Conservation (phyloP, 1,140 invertebrate species). For the Pseudachorutes palmiensis region DNA sequence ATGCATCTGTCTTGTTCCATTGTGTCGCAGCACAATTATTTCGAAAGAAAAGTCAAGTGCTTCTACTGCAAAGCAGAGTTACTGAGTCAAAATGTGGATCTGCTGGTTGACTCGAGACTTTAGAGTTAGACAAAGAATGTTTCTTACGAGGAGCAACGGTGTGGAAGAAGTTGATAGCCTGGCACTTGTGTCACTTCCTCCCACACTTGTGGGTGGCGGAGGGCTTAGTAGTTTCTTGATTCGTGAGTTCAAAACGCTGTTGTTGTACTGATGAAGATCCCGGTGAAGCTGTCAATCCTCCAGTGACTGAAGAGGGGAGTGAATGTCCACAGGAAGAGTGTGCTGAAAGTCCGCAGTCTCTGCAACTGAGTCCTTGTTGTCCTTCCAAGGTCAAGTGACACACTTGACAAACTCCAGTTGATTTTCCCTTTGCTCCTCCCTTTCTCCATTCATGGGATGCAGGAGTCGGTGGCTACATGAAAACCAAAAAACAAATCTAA, state of each 20-base stretch:
- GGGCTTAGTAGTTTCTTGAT: conserved; percentile 28
- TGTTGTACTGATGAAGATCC: background rate
- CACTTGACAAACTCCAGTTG: conserved; percentile 27
- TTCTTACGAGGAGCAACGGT: conserved; percentile 26
- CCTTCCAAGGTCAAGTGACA: conserved; percentile 31
- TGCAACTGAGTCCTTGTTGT: conserved; percentile 26
- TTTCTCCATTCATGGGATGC: conserved; percentile 32
- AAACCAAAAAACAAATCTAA: conserved; percentile 13
- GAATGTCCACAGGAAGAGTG: conserved; percentile 32
- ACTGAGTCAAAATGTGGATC: too few species aligned
- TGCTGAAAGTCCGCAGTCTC: conserved; percentile 26
- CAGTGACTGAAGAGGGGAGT: conserved; percentile 9
- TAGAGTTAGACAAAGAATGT: too few species aligned
- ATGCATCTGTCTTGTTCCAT: too few species aligned
- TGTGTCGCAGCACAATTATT: too few species aligned
- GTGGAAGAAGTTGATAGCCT: conserved; percentile 25
- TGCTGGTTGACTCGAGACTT: too few species aligned
- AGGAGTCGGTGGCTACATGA: conserved; percentile 30
- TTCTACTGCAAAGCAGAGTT: too few species aligned
- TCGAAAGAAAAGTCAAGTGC: too few species aligned
- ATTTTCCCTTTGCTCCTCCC: too few species aligned
- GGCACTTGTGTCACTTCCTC: conserved; percentile 10
- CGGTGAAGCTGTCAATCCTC: background rate
- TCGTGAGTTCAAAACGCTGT: conserved; percentile 31
- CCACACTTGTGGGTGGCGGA: background rate